phyloP scores from a whole-genome alignment of 2,797 vertebrate species.

The Staurois parvus region DNA sequence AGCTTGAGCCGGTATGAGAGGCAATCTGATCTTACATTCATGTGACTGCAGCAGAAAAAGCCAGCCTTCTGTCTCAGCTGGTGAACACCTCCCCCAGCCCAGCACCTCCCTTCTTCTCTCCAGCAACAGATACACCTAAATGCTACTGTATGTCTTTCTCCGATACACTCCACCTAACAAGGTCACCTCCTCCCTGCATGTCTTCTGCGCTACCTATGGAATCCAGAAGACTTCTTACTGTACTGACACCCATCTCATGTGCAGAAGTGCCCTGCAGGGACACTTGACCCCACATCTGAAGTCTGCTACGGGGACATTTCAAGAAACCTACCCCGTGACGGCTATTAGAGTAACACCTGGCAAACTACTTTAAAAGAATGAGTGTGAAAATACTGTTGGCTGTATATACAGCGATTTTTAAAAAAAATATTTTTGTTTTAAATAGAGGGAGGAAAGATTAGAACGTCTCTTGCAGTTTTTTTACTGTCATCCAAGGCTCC shows the following conservation, averaged over 20 bases:
- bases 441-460: too few species aligned
- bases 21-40: constrained; percentile 46
- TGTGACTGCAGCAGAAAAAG: constrained; percentile 52
- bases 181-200: background rate
- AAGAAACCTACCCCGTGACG: too few species aligned
- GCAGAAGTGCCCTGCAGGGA: background rate
- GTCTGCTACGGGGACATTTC: too few species aligned
- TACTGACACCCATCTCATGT: background rate
- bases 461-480: too few species aligned
- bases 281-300: too few species aligned
- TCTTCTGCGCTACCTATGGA: background rate
- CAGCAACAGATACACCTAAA: constrained; percentile 21
- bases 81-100: constrained; percentile 26
- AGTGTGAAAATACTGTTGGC: too few species aligned
- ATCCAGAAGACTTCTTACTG: background rate
- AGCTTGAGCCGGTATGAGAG: constrained; percentile 31
- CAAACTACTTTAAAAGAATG: background rate
- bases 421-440: too few species aligned
- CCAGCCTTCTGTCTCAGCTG: constrained; percentile 24
- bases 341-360: background rate
- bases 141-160: background rate
- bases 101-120: background rate
- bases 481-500: too few species aligned
- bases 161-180: background rate
- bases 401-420: too few species aligned